A percentile compares a stretch with the other conserved stretches of the same genome.
Evolutionary conservation across 2,113 vertebrate genomes (phyloP).

Genomic region (Sturnus vulgaris): DNA sequence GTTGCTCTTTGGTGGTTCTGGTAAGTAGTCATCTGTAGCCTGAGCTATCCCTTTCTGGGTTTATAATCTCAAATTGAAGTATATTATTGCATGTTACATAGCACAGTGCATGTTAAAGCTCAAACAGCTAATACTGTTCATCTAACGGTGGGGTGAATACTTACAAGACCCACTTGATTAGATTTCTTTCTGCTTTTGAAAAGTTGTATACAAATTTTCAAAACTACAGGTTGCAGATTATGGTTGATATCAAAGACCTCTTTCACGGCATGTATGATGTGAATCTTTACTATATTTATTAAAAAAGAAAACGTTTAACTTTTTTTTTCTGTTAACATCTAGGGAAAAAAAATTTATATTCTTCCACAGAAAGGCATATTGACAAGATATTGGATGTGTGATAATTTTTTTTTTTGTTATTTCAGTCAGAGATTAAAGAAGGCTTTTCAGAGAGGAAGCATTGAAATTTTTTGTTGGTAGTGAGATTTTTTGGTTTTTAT

Average conservation of each 20-base stretch:
- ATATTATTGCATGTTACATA: background rate
- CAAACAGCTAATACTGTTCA: background rate
- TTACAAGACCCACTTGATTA: background rate
- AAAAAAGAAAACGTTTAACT: background rate
- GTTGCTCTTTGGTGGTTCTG: slow-evolving; percentile 93
- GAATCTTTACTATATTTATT: background rate
- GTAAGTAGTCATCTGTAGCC: slow-evolving; percentile 67
- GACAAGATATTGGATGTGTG: background rate
- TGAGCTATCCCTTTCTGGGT: background rate
- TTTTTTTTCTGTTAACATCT: background rate
- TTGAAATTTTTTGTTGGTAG: background rate
- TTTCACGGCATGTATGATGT: background rate
- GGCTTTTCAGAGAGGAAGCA: background rate
- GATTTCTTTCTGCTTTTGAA: background rate
- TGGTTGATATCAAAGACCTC: background rate
- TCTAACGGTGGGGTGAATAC: background rate
- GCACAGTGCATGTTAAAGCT: background rate
- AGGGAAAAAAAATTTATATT: background rate
- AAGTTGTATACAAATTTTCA: background rate
- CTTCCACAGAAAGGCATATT: background rate
- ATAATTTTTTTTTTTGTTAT: background rate
- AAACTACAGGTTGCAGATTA: background rate
- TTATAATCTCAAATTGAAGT: background rate
- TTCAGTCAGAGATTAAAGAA: background rate
- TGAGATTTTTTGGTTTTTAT: background rate